These are phyloP conservation scores for Patella caerulea DNA, from an alignment of 2,888 invertebrate species.

Conservation along the genomic window DNA sequence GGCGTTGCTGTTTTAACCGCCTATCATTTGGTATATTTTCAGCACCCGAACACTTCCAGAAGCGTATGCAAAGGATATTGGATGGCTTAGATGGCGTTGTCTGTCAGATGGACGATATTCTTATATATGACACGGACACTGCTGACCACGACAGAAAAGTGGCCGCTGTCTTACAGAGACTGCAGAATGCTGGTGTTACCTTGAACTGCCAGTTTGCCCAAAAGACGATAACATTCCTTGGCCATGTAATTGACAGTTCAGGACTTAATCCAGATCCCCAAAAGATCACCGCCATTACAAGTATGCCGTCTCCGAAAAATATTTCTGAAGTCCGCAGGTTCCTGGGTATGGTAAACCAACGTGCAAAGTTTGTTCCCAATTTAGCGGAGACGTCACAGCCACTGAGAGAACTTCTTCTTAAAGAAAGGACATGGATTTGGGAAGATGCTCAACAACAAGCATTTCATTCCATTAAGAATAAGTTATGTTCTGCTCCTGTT, in stretches of 20 bases:
- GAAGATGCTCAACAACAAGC: constrained; percentile 15
- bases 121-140: background rate
- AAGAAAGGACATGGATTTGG: constrained; percentile 29
- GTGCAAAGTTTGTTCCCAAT: constrained; percentile 26
- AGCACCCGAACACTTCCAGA: constrained; percentile 71
- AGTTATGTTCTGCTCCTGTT: no score
- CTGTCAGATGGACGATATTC: constrained; percentile 34
- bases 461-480: constrained; percentile 12
- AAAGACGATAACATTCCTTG: no score
- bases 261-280: constrained; percentile 17
- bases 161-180: no score
- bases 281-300: no score
- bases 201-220: no score
- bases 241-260: background rate
- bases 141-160: constrained; percentile 13
- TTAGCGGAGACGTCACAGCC: constrained; percentile 14
- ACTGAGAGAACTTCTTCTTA: constrained; percentile 26
- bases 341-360: constrained; percentile 39
- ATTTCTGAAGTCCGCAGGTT: constrained; percentile 27
- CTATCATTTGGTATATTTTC: constrained; percentile 55
- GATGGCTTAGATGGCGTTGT: constrained; percentile 30
- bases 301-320: constrained; percentile 12
- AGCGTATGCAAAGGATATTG: constrained; percentile 60
- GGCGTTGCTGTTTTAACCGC: constrained; percentile 43
- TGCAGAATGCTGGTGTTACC: no score